These are phyloP conservation scores for Geococcyx californianus DNA, from an alignment of 2,113 vertebrate genomes.

Conservation along the genomic window DNA sequence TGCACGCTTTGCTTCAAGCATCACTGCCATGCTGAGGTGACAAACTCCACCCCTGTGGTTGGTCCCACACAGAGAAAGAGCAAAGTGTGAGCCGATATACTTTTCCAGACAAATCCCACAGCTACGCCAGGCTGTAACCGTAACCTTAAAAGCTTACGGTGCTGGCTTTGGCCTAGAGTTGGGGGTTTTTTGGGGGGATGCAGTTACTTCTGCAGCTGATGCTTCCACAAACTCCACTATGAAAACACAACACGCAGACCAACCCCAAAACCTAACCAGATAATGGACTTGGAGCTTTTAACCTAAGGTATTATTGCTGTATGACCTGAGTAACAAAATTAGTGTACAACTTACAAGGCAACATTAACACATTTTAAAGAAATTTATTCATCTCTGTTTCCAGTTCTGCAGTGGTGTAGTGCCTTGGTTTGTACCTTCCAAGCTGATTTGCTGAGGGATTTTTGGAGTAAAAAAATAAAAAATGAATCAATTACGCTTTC, in stretches of 20 bases:
- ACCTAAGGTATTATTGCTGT: too few species aligned
- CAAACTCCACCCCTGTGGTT: background rate
- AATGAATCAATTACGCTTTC: background rate
- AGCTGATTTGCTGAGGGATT: background rate
- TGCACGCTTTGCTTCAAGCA: background rate
- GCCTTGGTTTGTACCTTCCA: background rate
- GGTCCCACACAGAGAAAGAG: background rate
- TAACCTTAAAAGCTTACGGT: background rate
- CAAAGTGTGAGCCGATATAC: fast-evolving
- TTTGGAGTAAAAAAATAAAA: background rate
- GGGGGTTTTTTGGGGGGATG: background rate
- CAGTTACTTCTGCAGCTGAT: background rate
- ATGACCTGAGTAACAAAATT: background rate
- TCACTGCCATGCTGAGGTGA: background rate
- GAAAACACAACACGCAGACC: background rate
- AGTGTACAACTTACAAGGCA: background rate
- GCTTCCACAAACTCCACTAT: background rate
- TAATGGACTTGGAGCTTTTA: background rate
- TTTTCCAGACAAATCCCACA: background rate
- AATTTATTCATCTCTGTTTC: background rate
- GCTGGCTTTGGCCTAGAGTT: background rate
- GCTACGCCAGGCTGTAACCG: fast-evolving
- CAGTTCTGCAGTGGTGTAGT: background rate
- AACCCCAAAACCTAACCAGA: background rate
- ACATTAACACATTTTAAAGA: background rate